Conservation (phyloP, 2,797 vertebrate species). For the Melanotaenia nigrans region DNA sequence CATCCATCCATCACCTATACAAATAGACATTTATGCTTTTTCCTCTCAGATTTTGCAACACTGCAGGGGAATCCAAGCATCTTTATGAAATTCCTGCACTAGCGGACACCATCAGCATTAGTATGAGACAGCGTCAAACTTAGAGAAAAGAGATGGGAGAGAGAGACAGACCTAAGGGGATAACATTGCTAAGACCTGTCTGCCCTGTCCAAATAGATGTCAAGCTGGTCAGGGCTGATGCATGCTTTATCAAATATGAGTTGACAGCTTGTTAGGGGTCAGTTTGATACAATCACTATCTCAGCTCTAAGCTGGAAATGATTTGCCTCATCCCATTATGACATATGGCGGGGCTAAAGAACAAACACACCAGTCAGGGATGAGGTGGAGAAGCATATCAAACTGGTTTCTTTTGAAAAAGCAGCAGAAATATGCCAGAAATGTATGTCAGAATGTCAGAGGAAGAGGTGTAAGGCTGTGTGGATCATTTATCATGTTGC, state of each 20-base stretch:
- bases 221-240: conserved; percentile 59
- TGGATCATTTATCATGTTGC: conserved; percentile 21
- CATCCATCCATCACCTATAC: background rate
- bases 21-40: conserved; percentile 1
- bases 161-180: background rate
- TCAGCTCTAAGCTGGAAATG: conserved; percentile 66
- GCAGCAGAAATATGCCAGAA: conserved; percentile 34
- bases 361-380: conserved; percentile 42
- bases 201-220: conserved; percentile 58
- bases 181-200: conserved; percentile 53
- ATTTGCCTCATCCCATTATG: conserved; percentile 70
- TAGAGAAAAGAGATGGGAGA: background rate
- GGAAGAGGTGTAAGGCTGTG: conserved; percentile 4
- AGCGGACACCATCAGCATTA: conserved; percentile 12
- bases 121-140: conserved; percentile 25
- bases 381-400: conserved; percentile 50
- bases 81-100: conserved; percentile 14
- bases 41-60: background rate
- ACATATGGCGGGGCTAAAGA: conserved; percentile 48
- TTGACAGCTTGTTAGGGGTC: conserved; percentile 82
- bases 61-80: conserved; percentile 2
- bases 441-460: conserved; percentile 42
- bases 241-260: conserved; percentile 77
- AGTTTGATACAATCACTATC: conserved; percentile 78
- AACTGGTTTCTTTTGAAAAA: conserved; percentile 34